Base-by-base conservation (phyloP, 2,113 vertebrate genomes). In the Galbula dea region DNA sequence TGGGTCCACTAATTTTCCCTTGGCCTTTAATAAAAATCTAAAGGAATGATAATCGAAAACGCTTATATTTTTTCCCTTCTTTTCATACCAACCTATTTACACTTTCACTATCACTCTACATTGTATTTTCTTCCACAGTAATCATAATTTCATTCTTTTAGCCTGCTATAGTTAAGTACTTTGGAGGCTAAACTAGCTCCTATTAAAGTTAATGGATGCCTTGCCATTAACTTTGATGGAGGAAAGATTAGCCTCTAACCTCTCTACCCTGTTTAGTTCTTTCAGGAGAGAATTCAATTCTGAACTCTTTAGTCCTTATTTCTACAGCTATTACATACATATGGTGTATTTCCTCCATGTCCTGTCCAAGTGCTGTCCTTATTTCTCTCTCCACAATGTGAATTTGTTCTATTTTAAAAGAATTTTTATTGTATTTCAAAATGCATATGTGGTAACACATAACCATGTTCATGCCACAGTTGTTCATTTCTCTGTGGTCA, bases 171-270 rank as follows among this genome's bases (percentile, higher is more conserved):
- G 27, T 54, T 48, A 85, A 76, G 37, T 43, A 73, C 39, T 81
- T 89, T 26, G 66, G 67, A 91, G 61, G 63, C 55, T 72, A 59
- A 85, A 59, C 52, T 51, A 63, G 23, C 21, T 83, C 26, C 61
- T 78, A 5, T 68, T 79, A 67, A 86, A 95, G 52, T 45, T 83
- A 84, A 90, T 72, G 54, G 69, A 59, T 54, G 23, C 23, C 36
- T 92, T 84, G 45, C 36, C 58, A 61, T 90, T 92, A 92, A 65
- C 41, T 73, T 46, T 6, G 7, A 59, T 57, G 36, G n/a, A 79
- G 39, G 45, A 32, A 89, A 81, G 74, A 91, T 66, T 73, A 93
- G 36, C 86, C 74, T 84, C 45, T 68, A 86, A 79, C 49, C 58
- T 82, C 58, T 54, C 41, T 66, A 32, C 18, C 46, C 15, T 34